Percentiles rank a stretch among this genome's conserved stretches.
Evolutionary conservation across 2,797 vertebrate genomes (phyloP).

Genomic region (Echiichthys vipera): DNA sequence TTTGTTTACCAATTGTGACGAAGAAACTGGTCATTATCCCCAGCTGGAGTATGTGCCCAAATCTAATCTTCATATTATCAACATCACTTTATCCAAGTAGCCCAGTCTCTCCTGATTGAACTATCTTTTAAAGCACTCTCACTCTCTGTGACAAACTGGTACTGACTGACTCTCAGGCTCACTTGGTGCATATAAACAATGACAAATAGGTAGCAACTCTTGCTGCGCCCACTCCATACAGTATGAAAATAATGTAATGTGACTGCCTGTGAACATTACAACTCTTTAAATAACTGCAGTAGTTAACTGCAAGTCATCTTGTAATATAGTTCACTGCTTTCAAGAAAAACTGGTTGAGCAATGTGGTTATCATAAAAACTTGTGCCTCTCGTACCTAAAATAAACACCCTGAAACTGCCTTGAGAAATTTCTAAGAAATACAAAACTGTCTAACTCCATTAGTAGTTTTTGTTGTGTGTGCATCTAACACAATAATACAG

Average conservation of each 20-base stretch:
- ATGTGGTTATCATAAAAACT: neutral
- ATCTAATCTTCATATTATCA: constrained; percentile 43
- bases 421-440: neutral
- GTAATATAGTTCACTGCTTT: constrained; percentile 17
- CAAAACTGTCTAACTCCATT: neutral
- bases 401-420: neutral
- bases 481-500: neutral
- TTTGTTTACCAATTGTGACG: constrained; percentile 5
- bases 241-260: constrained; percentile 38
- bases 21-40: constrained; percentile 39
- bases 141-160: constrained; percentile 40
- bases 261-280: constrained; percentile 35
- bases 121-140: constrained; percentile 26
- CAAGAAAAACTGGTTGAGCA: constrained; percentile 1
- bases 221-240: constrained; percentile 1
- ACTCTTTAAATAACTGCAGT: constrained; percentile 24
- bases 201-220: constrained; percentile 39
- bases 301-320: constrained; percentile 44
- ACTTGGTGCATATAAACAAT: constrained; percentile 40
- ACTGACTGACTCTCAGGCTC: constrained; percentile 27
- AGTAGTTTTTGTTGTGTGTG: constrained; percentile 10
- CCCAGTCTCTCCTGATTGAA: constrained; percentile 26
- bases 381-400: neutral
- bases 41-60: constrained; percentile 27
- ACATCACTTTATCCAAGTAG: constrained; percentile 17